These are phyloP conservation scores for Osmerus mordax DNA, from an alignment of 2,113 vertebrate genomes.

Conservation along the genomic window DNA sequence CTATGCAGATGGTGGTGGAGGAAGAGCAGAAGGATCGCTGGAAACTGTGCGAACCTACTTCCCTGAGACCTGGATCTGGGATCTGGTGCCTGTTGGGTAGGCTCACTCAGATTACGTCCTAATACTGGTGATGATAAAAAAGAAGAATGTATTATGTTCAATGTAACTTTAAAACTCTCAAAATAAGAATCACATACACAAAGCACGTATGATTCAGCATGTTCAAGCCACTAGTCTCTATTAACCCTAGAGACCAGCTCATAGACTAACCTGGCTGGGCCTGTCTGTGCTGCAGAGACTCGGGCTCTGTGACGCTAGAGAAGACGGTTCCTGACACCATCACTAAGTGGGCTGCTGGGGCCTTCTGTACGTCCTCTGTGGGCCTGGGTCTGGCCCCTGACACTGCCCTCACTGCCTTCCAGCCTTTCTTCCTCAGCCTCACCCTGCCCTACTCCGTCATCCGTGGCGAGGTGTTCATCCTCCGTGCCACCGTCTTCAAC, in stretches of 20 bases:
- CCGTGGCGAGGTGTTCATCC: too few species aligned
- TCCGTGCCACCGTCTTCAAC: too few species aligned
- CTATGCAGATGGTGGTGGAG: neutral
- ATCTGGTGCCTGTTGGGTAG: conserved; percentile 77
- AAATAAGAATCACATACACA: too few species aligned
- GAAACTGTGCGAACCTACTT: conserved; percentile 77
- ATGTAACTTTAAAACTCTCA: neutral
- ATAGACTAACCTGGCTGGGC: neutral
- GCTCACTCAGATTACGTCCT: conserved; percentile 28
- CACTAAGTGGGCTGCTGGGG: conserved; percentile 82
- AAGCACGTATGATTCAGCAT: too few species aligned
- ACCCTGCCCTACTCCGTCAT: too few species aligned
- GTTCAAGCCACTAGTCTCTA: too few species aligned
- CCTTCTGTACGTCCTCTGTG: conserved; percentile 78
- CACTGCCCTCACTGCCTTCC: conserved; percentile 68
- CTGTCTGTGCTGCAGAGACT: conserved; percentile 39
- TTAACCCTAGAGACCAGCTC: too few species aligned
- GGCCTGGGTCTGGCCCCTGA: conserved; percentile 82
- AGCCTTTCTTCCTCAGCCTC: conserved; percentile 41
- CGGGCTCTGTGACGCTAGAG: conserved; percentile 49
- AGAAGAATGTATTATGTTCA: neutral
- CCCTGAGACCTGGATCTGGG: conserved; percentile 90
- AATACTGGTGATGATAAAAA: neutral
- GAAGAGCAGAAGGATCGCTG: conserved; percentile 10
- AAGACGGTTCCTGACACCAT: conserved; percentile 82